Conservation (phyloP, 2,113 vertebrate genomes). For the Centropristis striata region DNA sequence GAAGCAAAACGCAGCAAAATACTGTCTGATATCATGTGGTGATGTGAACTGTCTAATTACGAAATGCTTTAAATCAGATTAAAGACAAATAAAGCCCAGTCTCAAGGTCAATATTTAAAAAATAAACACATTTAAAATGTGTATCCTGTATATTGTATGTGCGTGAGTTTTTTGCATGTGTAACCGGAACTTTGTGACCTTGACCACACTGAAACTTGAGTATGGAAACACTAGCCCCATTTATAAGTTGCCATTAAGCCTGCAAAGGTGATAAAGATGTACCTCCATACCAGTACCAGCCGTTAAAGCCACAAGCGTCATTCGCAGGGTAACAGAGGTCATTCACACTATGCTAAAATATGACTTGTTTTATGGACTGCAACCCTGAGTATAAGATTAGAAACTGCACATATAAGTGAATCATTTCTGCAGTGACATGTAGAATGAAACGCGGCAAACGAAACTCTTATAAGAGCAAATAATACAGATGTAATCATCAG, state of each 20-base stretch:
- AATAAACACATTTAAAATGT: neutral
- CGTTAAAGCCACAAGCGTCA: conserved; percentile 64
- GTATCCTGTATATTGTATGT: neutral
- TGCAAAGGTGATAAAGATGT: conserved; percentile 78
- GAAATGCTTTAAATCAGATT: conserved; percentile 9
- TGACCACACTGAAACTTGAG: conserved; percentile 71
- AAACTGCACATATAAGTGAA: conserved; percentile 50
- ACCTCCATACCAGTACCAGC: conserved; percentile 62
- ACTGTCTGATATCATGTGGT: conserved; percentile 12
- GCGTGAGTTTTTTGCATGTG: conserved; percentile 9
- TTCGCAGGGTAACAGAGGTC: conserved; percentile 68
- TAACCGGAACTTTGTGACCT: conserved; percentile 72
- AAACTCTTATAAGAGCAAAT: conserved; percentile 2
- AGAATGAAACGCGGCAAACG: neutral
- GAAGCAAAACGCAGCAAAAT: conserved; percentile 42
- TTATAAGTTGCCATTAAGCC: conserved; percentile 77
- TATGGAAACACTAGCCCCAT: conserved; percentile 71
- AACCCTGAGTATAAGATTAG: conserved; percentile 69
- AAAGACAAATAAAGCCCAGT: neutral
- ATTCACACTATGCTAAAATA: conserved; percentile 75
- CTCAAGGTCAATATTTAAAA: neutral
- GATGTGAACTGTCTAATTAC: conserved; percentile 13
- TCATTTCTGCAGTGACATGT: conserved; percentile 25
- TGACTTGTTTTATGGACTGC: conserved; percentile 75
- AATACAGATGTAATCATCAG: conserved; percentile 21